Evolutionary conservation across 2,797 vertebrate species (phyloP).

Genomic region (Hyperoplus lanceolatus): DNA sequence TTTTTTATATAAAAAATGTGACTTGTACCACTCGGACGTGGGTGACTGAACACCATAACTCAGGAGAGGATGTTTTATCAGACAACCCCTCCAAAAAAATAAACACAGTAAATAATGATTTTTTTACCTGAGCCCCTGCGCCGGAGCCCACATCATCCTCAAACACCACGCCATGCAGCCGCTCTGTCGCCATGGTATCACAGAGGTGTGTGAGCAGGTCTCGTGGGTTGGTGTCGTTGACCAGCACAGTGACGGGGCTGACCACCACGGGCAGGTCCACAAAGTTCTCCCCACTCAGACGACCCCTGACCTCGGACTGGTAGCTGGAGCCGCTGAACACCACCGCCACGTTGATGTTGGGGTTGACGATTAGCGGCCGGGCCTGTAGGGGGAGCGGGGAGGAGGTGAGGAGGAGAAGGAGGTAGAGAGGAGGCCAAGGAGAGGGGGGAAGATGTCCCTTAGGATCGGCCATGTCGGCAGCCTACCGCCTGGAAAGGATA

Average conservation of each 20-base stretch:
- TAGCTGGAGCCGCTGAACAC: constrained; percentile 94
- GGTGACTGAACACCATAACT: constrained; percentile 44
- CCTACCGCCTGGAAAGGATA: constrained; percentile 79
- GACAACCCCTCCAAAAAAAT: constrained; percentile 9
- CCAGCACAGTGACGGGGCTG: constrained; percentile 92
- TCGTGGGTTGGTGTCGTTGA: constrained; percentile 96
- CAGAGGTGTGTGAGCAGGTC: constrained; percentile 94
- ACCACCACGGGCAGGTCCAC: constrained; percentile 94
- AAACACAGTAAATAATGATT: neutral
- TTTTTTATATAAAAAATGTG: constrained; percentile 24
- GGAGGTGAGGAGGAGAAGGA: constrained; percentile 76
- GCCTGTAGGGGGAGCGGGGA: constrained; percentile 62
- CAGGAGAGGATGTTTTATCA: constrained; percentile 17
- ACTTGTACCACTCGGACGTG: constrained; percentile 30
- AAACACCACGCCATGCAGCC: constrained; percentile 93
- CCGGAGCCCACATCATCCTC: constrained; percentile 95
- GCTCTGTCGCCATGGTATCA: constrained; percentile 89
- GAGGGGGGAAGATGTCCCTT: constrained; percentile 71
- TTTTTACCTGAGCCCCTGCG: constrained; percentile 88
- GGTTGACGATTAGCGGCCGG: constrained; percentile 86
- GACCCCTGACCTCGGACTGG: constrained; percentile 89
- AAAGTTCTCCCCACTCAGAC: constrained; percentile 94
- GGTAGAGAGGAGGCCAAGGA: constrained; percentile 75
- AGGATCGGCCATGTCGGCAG: constrained; percentile 83
- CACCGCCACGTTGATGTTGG: constrained; percentile 93